phyloP scores from a whole-genome alignment of 1,140 invertebrate genomes.

The Holotrichia oblita region DNA sequence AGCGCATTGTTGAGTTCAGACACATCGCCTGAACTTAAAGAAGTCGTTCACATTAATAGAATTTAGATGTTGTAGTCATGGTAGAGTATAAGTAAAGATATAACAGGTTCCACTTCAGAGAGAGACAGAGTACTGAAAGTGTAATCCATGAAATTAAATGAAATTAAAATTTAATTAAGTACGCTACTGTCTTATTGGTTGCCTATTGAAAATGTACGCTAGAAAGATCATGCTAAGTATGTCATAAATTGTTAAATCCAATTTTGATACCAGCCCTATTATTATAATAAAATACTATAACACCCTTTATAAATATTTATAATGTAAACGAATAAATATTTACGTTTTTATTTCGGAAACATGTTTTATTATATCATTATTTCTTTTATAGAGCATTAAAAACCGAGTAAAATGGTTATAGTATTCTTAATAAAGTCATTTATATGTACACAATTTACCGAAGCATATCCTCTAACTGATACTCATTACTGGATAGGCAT shows the following conservation, averaged over 20 bases:
- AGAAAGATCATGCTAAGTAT: background rate
- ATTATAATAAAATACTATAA: constrained; percentile 4
- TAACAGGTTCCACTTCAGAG: constrained; percentile 2
- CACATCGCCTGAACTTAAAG: too few relatives aligned
- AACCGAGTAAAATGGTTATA: constrained; percentile 18
- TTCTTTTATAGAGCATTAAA: constrained; percentile 27
- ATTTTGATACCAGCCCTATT: background rate
- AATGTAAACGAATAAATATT: constrained; percentile 20
- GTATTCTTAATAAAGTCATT: constrained; percentile 29
- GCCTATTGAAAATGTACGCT: background rate
- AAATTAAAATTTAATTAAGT: background rate
- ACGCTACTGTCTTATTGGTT: background rate
- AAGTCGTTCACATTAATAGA: too few relatives aligned
- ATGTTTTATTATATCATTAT: constrained; percentile 28
- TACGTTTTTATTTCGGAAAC: constrained; percentile 19
- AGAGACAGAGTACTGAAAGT: background rate
- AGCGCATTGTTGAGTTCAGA: too few relatives aligned
- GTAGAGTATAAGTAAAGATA: background rate
- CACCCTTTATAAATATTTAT: constrained; percentile 10
- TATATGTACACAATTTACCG: constrained; percentile 22
- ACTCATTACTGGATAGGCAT: constrained; percentile 9
- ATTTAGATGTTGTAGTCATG: too few relatives aligned
- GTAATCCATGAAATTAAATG: background rate
- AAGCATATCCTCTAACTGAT: constrained; percentile 26
- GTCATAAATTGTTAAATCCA: constrained; percentile 7